phyloP scores from a whole-genome alignment of 23 tunicate genomes.

The Clavelina lepadiformis region DNA sequence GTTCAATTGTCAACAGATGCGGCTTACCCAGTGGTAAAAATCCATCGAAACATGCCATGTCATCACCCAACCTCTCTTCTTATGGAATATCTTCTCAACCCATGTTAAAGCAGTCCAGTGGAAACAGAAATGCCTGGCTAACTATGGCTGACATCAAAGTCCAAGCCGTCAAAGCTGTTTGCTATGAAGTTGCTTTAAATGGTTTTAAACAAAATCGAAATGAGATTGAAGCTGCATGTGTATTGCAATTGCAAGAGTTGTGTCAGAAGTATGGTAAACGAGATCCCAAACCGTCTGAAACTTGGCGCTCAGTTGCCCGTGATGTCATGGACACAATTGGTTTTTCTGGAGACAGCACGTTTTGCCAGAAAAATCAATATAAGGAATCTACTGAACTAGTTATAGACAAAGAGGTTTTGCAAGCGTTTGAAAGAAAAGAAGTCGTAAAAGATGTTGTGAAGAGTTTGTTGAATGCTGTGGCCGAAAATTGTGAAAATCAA shows the following conservation, averaged over 20 bases:
- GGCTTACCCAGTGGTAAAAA: slow-evolving; percentile 51
- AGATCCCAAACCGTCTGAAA: slow-evolving; percentile 50
- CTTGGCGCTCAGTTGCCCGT: slow-evolving; percentile 62
- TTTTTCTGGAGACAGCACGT: slow-evolving; percentile 19
- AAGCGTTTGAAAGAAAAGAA: slow-evolving; percentile 10
- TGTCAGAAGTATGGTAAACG: slow-evolving; percentile 61
- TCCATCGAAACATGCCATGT: neutral
- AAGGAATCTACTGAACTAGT: neutral
- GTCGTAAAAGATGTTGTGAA: slow-evolving; percentile 23
- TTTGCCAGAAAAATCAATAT: neutral
- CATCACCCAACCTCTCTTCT: neutral
- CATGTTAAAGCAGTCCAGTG: neutral
- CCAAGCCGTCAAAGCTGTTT: slow-evolving; percentile 79
- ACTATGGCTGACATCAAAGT: slow-evolving; percentile 86
- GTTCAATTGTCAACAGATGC: slow-evolving; percentile 44
- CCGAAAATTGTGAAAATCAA: neutral
- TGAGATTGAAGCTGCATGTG: slow-evolving; percentile 55
- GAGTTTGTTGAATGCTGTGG: slow-evolving; percentile 11
- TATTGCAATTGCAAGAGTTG: slow-evolving; percentile 30
- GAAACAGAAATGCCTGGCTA: slow-evolving; percentile 39
- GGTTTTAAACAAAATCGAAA: slow-evolving; percentile 40
- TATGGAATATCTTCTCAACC: neutral
- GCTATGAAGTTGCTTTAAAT: slow-evolving; percentile 72
- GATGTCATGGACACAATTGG: slow-evolving; percentile 90
- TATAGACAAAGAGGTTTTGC: slow-evolving; percentile 1